Conservation (phyloP, 1,140 invertebrate species). For the Latrodectus geometricus region DNA sequence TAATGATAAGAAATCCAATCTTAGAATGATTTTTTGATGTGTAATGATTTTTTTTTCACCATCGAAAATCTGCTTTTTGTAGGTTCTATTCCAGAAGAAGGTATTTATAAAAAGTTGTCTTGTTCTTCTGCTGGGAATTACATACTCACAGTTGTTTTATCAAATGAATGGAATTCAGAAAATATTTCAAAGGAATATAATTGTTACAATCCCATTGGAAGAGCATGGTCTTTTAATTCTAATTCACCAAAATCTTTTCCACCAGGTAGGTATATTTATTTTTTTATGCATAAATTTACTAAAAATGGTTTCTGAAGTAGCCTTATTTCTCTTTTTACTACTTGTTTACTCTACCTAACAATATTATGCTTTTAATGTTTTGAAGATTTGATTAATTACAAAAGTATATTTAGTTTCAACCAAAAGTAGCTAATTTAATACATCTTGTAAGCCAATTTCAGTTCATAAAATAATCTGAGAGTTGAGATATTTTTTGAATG, state of each 20-base stretch:
- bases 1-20: too few species aligned
- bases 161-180: conserved; percentile 48
- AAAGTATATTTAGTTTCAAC: too few species aligned
- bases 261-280: conserved; percentile 14
- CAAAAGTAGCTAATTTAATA: too few species aligned
- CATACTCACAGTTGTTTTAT: conserved; percentile 16
- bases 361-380: not conserved
- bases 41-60: too few species aligned
- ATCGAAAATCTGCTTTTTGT: not conserved
- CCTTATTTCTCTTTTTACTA: not conserved
- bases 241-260: conserved; percentile 47
- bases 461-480: too few species aligned
- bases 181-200: conserved; percentile 12
- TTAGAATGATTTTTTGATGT: too few species aligned
- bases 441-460: too few species aligned
- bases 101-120: conserved; percentile 3
- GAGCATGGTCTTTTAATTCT: conserved; percentile 34
- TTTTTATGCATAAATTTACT: not conserved
- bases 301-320: not conserved
- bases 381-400: not conserved
- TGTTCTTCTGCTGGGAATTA: conserved; percentile 30
- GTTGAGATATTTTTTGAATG: too few species aligned
- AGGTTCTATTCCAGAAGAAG: conserved; percentile 20
- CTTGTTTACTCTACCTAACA: not conserved
- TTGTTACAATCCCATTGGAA: conserved; percentile 37